phyloP scores from a whole-genome alignment of 2,113 vertebrate genomes.

The Lota lota region DNA sequence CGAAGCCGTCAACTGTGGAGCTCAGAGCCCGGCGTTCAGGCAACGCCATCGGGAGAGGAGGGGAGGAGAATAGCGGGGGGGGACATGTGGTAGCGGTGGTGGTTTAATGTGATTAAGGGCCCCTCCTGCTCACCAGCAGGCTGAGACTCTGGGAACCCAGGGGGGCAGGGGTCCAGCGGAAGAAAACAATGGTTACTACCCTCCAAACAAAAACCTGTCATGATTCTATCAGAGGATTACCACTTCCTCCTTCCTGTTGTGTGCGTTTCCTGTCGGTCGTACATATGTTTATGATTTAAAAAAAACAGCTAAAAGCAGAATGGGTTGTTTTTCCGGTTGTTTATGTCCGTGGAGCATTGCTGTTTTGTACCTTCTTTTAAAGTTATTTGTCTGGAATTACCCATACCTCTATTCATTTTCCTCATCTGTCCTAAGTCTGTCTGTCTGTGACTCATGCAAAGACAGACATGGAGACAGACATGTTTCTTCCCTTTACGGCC shows the following conservation, averaged over 20 bases:
- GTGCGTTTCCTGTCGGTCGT: slow-evolving; percentile 46
- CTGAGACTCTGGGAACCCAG: no score
- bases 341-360: slow-evolving; percentile 33
- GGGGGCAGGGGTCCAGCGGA: slow-evolving; percentile 53
- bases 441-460: not conserved
- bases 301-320: no score
- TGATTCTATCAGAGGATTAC: slow-evolving; percentile 58
- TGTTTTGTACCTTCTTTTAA: slow-evolving; percentile 41
- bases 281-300: slow-evolving; percentile 34
- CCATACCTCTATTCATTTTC: slow-evolving; percentile 1
- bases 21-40: slow-evolving; percentile 17
- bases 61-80: not conserved
- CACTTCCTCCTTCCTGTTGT: slow-evolving; percentile 70
- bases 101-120: slow-evolving; percentile 48
- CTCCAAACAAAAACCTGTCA: slow-evolving; percentile 8
- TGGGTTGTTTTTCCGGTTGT: slow-evolving; percentile 3
- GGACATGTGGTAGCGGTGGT: slow-evolving; percentile 17
- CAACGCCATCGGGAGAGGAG: slow-evolving; percentile 20
- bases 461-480: no score
- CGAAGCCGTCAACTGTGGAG: slow-evolving; percentile 11
- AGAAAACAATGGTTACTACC: slow-evolving; percentile 20
- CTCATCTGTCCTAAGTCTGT: slow-evolving; percentile 51
- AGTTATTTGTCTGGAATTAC: no score
- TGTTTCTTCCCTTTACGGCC: not conserved
- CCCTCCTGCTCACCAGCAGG: slow-evolving; percentile 11